phyloP scores from a whole-genome alignment of 2,797 vertebrate genomes.

The Nyctibius grandis region DNA sequence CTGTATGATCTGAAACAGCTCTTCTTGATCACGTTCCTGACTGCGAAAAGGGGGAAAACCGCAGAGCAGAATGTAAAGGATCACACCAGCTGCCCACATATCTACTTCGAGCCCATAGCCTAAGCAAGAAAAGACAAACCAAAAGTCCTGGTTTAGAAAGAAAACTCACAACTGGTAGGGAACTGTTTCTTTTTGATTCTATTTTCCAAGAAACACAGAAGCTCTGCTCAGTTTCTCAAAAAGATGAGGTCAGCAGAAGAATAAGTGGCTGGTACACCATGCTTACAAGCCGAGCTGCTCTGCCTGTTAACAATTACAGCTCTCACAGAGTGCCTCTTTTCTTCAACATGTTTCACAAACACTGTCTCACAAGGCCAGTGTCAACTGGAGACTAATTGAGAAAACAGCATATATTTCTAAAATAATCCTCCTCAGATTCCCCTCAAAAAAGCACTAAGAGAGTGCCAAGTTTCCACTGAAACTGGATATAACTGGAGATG shows the following conservation, averaged over 20 bases:
- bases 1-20: slow-evolving; percentile 92
- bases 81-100: slow-evolving; percentile 95
- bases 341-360: background rate
- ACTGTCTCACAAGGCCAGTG: background rate
- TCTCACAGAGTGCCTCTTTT: background rate
- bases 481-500: background rate
- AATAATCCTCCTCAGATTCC: background rate
- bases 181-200: background rate
- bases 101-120: slow-evolving; percentile 95
- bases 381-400: background rate
- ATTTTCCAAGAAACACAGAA: background rate
- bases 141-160: background rate
- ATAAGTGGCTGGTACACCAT: background rate
- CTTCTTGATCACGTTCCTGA: slow-evolving; percentile 89
- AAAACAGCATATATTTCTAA: slow-evolving; percentile 13
- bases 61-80: slow-evolving; percentile 92
- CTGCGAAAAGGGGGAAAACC: slow-evolving; percentile 96
- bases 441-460: background rate
- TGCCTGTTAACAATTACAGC: background rate
- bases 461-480: slow-evolving; percentile 43
- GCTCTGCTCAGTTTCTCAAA: background rate
- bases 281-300: background rate
- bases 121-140: slow-evolving; percentile 49
- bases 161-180: background rate
- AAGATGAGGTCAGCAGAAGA: background rate